Evolutionary conservation across 2,888 invertebrate species (phyloP), one percentile per base, ranked within the genome.

Genomic region (Eugnorisma glareosa): DNA sequence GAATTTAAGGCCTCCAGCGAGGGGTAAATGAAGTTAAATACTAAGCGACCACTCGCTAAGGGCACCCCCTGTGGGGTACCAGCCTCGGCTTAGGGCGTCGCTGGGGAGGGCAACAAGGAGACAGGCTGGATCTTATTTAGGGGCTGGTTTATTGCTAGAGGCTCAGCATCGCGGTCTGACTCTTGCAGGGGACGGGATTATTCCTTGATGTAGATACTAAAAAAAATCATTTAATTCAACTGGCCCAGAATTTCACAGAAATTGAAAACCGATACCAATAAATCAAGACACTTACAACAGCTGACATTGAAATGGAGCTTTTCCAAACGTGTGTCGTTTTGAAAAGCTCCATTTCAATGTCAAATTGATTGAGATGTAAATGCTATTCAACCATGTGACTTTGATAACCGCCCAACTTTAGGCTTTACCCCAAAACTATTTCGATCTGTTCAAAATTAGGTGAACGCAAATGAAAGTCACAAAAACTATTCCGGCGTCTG

Each of bases 361-460:
- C 37, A 57, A 71, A 79, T 40, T 67, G 0, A 28, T 15, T 51
- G 28, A 35, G 24, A 43, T 35, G 28, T n/a, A 18, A 40, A 45
- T 37, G 11, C n/a, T 64, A 64, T 57, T 64, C n/a, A 72, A 40
- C 28, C 35, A 28, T 43, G n/a, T 77, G 48, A 57, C 57, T 66
- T 78, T 15, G 28, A 28, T 48, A n/a, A 51, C 35, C 28, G 18
- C 40, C 31, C 3, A 45, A 63, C 31, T 63, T 37, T 51, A 28
- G 51, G 8, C 11, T 64, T 54, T 45, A 64, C 11, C n/a, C 31
- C 15, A 48, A 40, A 79, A 79, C 54, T 66, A 72, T 79, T 78
- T 66, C 1, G 24, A 57, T 66, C 24, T 11, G 7, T 57, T 10
- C n/a, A 57, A 66, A 66, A 48, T 57, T 72, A 18, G n/a, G 13